Evolutionary conservation across 2,888 invertebrate genomes (phyloP).

Genomic region (Oscheius sp.): DNA sequence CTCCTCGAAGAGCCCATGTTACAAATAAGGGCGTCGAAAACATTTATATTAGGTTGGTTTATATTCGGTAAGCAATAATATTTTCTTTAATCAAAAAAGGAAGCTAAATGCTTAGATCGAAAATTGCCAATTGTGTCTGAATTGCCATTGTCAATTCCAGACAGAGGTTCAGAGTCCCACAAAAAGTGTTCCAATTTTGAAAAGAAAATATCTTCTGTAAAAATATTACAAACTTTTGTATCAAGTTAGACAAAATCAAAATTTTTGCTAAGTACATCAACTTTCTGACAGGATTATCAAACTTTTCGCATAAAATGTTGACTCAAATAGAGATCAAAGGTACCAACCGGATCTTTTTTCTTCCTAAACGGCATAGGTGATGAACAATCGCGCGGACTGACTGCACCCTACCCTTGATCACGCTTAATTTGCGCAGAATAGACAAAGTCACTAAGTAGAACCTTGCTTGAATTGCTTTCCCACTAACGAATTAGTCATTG

Average conservation of each 20-base stretch:
- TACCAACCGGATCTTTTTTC: conserved; percentile 13
- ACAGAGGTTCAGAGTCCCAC: too few relatives aligned
- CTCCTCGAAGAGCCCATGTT: conserved; percentile 57
- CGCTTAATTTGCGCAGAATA: conserved; percentile 29
- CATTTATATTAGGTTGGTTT: too few relatives aligned
- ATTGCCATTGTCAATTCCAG: too few relatives aligned
- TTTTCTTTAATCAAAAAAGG: too few relatives aligned
- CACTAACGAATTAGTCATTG: neutral
- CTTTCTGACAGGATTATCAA: neutral
- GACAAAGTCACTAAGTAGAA: conserved; percentile 10
- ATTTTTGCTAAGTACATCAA: too few relatives aligned
- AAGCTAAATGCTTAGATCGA: too few relatives aligned
- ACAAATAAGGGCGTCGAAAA: conserved; percentile 49
- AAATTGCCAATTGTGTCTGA: too few relatives aligned
- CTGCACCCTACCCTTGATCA: conserved; percentile 13
- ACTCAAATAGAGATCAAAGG: neutral
- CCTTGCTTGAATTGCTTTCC: neutral
- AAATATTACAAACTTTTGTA: too few relatives aligned
- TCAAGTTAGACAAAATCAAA: too few relatives aligned
- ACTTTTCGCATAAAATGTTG: neutral
- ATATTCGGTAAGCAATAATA: too few relatives aligned
- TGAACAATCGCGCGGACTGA: neutral
- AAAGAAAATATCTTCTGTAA: too few relatives aligned
- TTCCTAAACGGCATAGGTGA: conserved; percentile 9
- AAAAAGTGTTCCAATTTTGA: too few relatives aligned